Conservation (phyloP, 1,140 invertebrate species). For the Drosophila eugracilis region DNA sequence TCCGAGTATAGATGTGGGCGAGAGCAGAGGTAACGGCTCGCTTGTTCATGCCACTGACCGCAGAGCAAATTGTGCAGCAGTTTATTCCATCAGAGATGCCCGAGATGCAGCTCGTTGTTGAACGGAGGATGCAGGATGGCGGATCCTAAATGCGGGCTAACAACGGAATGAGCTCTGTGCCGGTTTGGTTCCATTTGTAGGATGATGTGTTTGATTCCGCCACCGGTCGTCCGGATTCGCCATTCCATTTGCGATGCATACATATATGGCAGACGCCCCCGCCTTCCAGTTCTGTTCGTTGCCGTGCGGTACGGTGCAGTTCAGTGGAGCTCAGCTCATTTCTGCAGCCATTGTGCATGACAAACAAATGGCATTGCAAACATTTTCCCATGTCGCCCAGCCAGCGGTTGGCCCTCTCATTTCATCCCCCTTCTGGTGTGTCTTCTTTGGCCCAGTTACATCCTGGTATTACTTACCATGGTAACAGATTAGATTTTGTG, state of each 20-base stretch:
- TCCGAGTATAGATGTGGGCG: background rate
- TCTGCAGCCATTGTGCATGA: slow-evolving; percentile 56
- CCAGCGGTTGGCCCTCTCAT: background rate
- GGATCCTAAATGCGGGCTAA: slow-evolving; percentile 17
- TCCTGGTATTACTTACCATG: slow-evolving; percentile 41
- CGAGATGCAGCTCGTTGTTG: slow-evolving; percentile 25
- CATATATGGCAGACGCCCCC: slow-evolving; percentile 10
- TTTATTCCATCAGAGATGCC: slow-evolving; percentile 60
- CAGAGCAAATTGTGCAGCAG: slow-evolving; percentile 59
- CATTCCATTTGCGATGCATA: slow-evolving; percentile 51
- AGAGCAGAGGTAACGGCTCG: slow-evolving; percentile 8
- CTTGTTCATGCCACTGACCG: slow-evolving; percentile 43
- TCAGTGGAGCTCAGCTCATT: slow-evolving; percentile 42
- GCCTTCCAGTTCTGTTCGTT: background rate
- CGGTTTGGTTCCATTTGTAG: slow-evolving; percentile 28
- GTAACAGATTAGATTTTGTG: slow-evolving; percentile 51
- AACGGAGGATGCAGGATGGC: slow-evolving; percentile 1
- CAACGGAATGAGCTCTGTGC: slow-evolving; percentile 10
- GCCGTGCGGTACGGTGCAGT: slow-evolving; percentile 4
- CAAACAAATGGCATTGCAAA: slow-evolving; percentile 66
- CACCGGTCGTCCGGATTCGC: slow-evolving; percentile 12
- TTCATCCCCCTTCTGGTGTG: background rate
- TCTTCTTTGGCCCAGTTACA: slow-evolving; percentile 6
- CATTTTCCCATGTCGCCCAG: slow-evolving; percentile 31
- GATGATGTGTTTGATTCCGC: slow-evolving; percentile 33